These are phyloP conservation scores for Karalla daura DNA, from an alignment of 2,797 vertebrate species.

Conservation along the genomic window DNA sequence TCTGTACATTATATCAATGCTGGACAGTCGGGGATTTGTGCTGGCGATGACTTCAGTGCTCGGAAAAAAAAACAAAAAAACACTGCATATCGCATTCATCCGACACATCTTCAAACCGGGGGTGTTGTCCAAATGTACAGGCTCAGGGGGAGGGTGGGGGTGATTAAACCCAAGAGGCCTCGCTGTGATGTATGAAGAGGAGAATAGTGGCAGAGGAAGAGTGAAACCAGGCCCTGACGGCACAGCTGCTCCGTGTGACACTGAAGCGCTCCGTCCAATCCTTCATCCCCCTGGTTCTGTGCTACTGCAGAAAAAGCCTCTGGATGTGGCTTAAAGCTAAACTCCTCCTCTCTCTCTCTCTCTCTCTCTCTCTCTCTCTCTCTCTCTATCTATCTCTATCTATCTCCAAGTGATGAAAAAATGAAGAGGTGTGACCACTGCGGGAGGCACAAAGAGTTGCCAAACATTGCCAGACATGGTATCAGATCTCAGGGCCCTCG, in stretches of 20 bases:
- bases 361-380: not conserved
- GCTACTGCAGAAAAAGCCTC: slow-evolving; percentile 8
- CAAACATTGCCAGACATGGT: slow-evolving; percentile 3
- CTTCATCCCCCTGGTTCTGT: slow-evolving; percentile 18
- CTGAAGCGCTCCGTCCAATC: slow-evolving; percentile 27
- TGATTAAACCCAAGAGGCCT: slow-evolving; percentile 30
- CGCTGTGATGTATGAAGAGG: slow-evolving; percentile 21
- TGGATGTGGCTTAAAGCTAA: slow-evolving; percentile 16
- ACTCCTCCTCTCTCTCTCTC: slow-evolving; percentile 1
- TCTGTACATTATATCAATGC: not conserved
- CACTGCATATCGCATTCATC: slow-evolving; percentile 33
- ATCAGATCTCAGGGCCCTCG: slow-evolving; percentile 1
- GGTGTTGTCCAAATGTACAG: slow-evolving; percentile 22
- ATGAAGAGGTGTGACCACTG: slow-evolving; percentile 12
- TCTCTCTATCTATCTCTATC: no score
- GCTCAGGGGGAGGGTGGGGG: slow-evolving; percentile 31
- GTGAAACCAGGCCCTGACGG: slow-evolving; percentile 23
- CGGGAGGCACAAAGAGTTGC: not conserved
- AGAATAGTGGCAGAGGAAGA: slow-evolving; percentile 13
- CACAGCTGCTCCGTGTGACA: slow-evolving; percentile 46
- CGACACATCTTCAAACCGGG: slow-evolving; percentile 11
- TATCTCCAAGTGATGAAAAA: slow-evolving; percentile 33
- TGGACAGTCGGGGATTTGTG: slow-evolving; percentile 7
- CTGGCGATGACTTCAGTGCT: not conserved
- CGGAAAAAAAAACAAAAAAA: no score